Evolutionary conservation across 2,888 invertebrate species (phyloP).

Genomic region (Polydrusus cervinus): DNA sequence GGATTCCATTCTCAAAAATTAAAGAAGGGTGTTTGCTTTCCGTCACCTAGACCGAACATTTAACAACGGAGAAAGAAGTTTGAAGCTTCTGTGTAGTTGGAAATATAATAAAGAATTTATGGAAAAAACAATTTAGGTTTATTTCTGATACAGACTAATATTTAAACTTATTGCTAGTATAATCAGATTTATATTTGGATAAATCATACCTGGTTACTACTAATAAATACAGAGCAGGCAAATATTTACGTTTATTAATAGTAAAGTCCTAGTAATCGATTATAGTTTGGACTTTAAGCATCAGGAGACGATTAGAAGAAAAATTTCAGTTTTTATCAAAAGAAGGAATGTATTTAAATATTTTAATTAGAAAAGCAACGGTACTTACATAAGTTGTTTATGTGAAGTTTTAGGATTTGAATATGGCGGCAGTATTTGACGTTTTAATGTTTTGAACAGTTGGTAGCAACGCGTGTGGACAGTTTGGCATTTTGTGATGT

Average conservation of each 20-base stretch:
- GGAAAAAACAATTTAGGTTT: background rate
- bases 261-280: background rate
- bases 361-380: constrained; percentile 39
- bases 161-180: constrained; percentile 7
- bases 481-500: constrained; percentile 73
- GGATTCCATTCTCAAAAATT: constrained; percentile 54
- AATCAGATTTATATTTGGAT: background rate
- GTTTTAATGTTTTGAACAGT: constrained; percentile 62
- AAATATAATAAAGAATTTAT: constrained; percentile 10
- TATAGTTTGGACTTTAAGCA: constrained; percentile 1
- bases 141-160: constrained; percentile 2
- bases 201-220: background rate
- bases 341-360: constrained; percentile 25
- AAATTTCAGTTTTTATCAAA: constrained; percentile 23
- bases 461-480: constrained; percentile 72
- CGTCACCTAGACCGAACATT: constrained; percentile 25
- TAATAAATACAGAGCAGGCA: constrained; percentile 18
- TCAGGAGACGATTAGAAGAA: constrained; percentile 6
- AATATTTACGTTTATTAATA: constrained; percentile 16
- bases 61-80: constrained; percentile 5
- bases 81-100: constrained; percentile 12
- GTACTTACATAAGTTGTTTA: constrained; percentile 52
- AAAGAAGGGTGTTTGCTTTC: constrained; percentile 46
- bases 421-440: constrained; percentile 59
- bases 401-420: constrained; percentile 56